Percentiles rank a stretch among this genome's conserved stretches.
phyloP scores from a whole-genome alignment of 2,797 vertebrate genomes.

The Chromobotia macracanthus region DNA sequence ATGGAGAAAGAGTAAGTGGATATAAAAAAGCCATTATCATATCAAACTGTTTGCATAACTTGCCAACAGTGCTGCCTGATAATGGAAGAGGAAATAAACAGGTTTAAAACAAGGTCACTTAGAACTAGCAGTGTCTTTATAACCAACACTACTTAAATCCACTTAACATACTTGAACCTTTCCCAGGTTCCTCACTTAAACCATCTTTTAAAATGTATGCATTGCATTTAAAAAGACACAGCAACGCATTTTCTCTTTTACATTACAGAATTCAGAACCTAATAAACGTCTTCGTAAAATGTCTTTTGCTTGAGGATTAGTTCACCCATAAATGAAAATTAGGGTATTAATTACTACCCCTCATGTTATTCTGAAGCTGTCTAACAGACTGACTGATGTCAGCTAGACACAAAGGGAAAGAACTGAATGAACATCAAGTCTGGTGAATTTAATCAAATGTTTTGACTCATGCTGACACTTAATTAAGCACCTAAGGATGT shows the following conservation, averaged over 20 bases:
- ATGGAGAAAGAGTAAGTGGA: constrained; percentile 2
- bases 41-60: not conserved
- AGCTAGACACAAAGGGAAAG: no score
- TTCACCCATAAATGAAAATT: not conserved
- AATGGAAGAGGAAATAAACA: not conserved
- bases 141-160: no score
- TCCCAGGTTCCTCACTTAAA: not conserved
- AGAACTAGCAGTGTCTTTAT: not conserved
- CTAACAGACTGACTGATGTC: no score
- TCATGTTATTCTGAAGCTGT: no score
- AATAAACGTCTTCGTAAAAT: not conserved
- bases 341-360: not conserved
- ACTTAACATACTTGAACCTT: not conserved
- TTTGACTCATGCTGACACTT: not conserved
- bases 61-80: not conserved
- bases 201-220: no score
- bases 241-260: not conserved
- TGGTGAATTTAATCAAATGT: not conserved
- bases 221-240: not conserved
- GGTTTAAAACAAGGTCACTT: not conserved
- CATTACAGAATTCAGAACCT: not conserved
- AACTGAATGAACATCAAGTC: not conserved
- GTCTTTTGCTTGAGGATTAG: not conserved
- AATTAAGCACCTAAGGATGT: not conserved
- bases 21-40: constrained; percentile 6